These are phyloP conservation scores for Agapostemon virescens DNA, from an alignment of 2,888 invertebrate genomes.

Conservation along the genomic window DNA sequence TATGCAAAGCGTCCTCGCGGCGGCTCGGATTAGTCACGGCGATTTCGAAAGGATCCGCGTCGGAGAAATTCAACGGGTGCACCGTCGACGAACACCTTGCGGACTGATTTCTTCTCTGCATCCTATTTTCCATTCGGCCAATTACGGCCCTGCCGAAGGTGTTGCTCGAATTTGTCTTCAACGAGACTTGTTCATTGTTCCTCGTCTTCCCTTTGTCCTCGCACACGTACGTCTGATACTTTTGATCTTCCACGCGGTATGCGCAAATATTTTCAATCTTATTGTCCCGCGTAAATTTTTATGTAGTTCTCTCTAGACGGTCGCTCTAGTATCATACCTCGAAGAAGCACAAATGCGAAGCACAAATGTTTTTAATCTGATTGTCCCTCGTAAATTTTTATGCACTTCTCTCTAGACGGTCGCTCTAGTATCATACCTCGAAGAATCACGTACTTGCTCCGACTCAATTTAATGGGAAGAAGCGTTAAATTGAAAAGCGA, in stretches of 20 bases:
- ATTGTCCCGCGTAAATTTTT: no score
- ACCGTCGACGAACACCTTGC: slow-evolving; percentile 29
- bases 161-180: background rate
- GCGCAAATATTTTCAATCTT: background rate
- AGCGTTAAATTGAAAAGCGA: no score
- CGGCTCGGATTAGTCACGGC: slow-evolving; percentile 71
- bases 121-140: slow-evolving; percentile 14
- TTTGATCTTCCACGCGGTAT: background rate
- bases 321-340: no score
- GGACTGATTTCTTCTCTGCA: slow-evolving; percentile 29
- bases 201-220: background rate
- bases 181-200: background rate
- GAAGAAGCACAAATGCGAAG: no score
- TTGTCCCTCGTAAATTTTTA: no score
- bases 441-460: no score
- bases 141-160: background rate
- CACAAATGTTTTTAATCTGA: no score
- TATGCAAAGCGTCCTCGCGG: slow-evolving; percentile 71
- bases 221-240: no score
- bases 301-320: no score
- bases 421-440: no score
- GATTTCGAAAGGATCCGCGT: slow-evolving; percentile 55
- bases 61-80: slow-evolving; percentile 41
- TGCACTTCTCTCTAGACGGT: no score
- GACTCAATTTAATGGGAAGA: no score